Evolutionary conservation across 2,113 vertebrate species (phyloP).

Genomic region (Caranx ignobilis): DNA sequence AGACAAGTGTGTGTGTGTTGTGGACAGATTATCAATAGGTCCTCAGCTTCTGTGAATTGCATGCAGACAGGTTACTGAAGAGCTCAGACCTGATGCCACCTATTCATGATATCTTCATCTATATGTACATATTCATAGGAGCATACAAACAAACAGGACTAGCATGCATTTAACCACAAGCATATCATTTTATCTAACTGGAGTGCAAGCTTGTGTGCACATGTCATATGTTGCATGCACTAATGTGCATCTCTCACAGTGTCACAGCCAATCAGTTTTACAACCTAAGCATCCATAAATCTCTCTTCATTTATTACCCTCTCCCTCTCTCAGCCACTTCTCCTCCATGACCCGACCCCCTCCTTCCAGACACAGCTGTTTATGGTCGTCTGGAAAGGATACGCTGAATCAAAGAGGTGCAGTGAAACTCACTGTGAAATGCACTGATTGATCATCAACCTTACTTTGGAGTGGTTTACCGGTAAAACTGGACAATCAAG

Average conservation of each 20-base stretch:
- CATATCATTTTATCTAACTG: slow-evolving; percentile 3
- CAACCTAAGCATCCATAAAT: slow-evolving; percentile 59
- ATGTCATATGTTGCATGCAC: slow-evolving; percentile 56
- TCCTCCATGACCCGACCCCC: slow-evolving; percentile 25
- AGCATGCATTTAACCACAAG: neutral
- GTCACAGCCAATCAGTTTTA: slow-evolving; percentile 73
- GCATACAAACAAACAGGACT: neutral
- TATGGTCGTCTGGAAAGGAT: slow-evolving; percentile 50
- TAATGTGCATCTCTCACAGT: slow-evolving; percentile 44
- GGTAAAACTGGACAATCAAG: slow-evolving; percentile 53
- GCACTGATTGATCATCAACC: slow-evolving; percentile 36
- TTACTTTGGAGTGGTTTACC: slow-evolving; percentile 32
- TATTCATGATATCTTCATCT: slow-evolving; percentile 11
- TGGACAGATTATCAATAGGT: slow-evolving; percentile 51
- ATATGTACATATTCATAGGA: neutral
- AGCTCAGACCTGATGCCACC: slow-evolving; percentile 4
- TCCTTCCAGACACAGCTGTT: slow-evolving; percentile 48
- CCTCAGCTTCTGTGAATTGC: slow-evolving; percentile 22
- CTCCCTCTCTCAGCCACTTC: slow-evolving; percentile 28
- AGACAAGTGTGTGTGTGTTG: slow-evolving; percentile 27
- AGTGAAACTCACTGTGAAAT: slow-evolving; percentile 26
- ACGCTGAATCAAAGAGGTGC: slow-evolving; percentile 29
- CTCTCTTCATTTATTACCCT: slow-evolving; percentile 57
- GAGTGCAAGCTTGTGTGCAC: slow-evolving; percentile 8
- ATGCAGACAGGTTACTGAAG: slow-evolving; percentile 40